These are phyloP conservation scores for Drosophila willistoni DNA, from an alignment of 1,140 invertebrate genomes.

Conservation along the genomic window DNA sequence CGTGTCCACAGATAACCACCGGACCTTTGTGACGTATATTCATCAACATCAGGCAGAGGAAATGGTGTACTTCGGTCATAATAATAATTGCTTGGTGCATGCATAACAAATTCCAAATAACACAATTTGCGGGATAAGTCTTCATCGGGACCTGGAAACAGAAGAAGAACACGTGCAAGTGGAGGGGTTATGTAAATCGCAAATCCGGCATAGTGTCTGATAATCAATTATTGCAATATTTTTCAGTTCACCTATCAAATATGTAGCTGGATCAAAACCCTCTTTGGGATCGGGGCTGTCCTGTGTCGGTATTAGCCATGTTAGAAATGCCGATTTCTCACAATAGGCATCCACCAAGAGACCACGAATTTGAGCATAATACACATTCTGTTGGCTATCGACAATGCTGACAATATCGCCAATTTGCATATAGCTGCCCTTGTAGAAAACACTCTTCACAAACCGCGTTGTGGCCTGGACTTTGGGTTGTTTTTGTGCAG, in stretches of 20 bases:
- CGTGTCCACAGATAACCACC: constrained; percentile 88
- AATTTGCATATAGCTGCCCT: constrained; percentile 93
- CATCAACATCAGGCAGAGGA: constrained; percentile 85
- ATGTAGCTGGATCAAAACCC: constrained; percentile 94
- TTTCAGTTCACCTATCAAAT: constrained; percentile 89
- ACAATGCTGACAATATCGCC: constrained; percentile 95
- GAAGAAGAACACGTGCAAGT: too few species aligned
- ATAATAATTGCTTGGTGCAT: constrained; percentile 96
- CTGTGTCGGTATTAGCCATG: constrained; percentile 94
- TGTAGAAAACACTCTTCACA: constrained; percentile 92
- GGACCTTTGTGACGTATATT: constrained; percentile 78
- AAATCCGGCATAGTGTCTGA: too few species aligned
- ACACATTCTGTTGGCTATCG: constrained; percentile 90
- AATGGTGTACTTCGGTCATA: constrained; percentile 91
- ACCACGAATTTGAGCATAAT: constrained; percentile 95
- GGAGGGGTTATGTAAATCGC: too few species aligned
- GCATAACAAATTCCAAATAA: constrained; percentile 96
- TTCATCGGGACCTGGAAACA: constrained; percentile 91
- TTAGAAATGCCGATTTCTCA: constrained; percentile 96
- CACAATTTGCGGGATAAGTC: constrained; percentile 93
- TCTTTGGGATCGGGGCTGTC: constrained; percentile 90
- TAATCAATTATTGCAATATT: constrained; percentile 25
- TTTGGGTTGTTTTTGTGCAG: constrained; percentile 90
- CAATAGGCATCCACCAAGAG: constrained; percentile 96
- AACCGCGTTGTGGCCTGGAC: constrained; percentile 92